Evolutionary conservation across 2,797 vertebrate genomes (phyloP), one percentile per base, ranked within the genome.

Genomic region (Tympanoctomys barrerae): DNA sequence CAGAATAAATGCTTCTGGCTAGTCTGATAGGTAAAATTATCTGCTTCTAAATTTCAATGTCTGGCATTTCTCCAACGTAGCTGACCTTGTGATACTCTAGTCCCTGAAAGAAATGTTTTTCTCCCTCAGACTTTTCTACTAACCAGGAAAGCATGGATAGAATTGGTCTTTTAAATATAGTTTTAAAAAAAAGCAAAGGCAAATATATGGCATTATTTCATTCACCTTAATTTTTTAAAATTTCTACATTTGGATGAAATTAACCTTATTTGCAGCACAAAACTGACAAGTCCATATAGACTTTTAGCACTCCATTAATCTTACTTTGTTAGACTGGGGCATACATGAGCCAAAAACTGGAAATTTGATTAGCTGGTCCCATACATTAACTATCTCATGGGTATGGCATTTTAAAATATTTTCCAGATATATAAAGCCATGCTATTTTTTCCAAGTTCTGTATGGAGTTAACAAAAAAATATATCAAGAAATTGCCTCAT

Each of bases 371-470:
- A 97, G 95, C 82, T 21, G 31, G 49, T 42, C 97, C 92, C 91
- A 46, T 52, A 24, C 52, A 87, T 97, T 94, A 97, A 18, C 86
- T 97, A 93, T 93, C 94, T 98, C 96, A 82, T 87, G 97, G 97
- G 97, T 96, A 96, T 95, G 88, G 94, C 94, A 97, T 95, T 95
- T 97, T 97, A 97, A 98, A 97, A 97, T 98, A 98, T 95, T 98
- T 96, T 98, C 1, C 97, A 97, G 89, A 95, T 95, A 97, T 62
- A 96, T 59, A 96, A 94, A 96, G 90, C 54, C 84, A 87, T 91
- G 59, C 92, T 96, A 46, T 22, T 57, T 77, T 94, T 95, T 87
- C 24, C 49, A 78, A 96, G 93, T 87, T 61, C 49, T 96, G 2
- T 68, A 89, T 80, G 64, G 59, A 82, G 82, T 96, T 97, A 96